phyloP scores from a whole-genome alignment of 2,888 invertebrate species.

The Drosophila kuntzei region DNA sequence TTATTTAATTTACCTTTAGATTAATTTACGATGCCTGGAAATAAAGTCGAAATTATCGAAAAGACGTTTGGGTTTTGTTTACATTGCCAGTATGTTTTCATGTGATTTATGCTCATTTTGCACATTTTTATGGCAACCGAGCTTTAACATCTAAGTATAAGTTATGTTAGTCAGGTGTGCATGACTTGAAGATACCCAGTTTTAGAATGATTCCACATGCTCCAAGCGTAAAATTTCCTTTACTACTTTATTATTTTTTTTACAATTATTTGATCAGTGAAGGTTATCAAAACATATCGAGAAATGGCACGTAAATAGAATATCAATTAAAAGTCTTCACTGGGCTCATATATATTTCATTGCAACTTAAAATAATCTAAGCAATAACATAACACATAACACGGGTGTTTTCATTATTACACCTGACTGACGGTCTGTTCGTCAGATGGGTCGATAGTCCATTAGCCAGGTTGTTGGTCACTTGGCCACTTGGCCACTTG shows the following conservation, averaged over 20 bases:
- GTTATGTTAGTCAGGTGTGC: not conserved
- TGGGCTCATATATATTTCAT: constrained; percentile 35
- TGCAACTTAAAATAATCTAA: constrained; percentile 25
- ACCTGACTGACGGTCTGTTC: not conserved
- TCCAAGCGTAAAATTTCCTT: too few relatives aligned
- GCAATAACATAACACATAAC: constrained; percentile 15
- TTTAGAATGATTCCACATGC: not conserved
- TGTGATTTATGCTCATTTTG: constrained; percentile 7
- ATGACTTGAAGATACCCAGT: not conserved
- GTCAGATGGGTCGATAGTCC: not conserved
- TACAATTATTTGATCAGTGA: not conserved
- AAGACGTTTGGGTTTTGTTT: not conserved
- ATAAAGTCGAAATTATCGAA: constrained; percentile 8
- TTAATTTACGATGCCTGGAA: constrained; percentile 38
- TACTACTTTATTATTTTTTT: not conserved
- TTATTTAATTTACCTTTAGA: constrained; percentile 36
- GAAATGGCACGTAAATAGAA: not conserved
- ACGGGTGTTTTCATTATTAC: not conserved
- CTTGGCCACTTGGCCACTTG: constrained; percentile 46
- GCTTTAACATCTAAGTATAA: not conserved
- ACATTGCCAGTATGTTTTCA: not conserved
- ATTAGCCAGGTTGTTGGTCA: constrained; percentile 2
- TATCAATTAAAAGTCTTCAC: constrained; percentile 6
- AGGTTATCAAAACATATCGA: constrained; percentile 3
- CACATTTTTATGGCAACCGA: constrained; percentile 5